These are phyloP conservation scores for Hycleus phaleratus DNA, from an alignment of 1,140 invertebrate genomes.

Conservation along the genomic window DNA sequence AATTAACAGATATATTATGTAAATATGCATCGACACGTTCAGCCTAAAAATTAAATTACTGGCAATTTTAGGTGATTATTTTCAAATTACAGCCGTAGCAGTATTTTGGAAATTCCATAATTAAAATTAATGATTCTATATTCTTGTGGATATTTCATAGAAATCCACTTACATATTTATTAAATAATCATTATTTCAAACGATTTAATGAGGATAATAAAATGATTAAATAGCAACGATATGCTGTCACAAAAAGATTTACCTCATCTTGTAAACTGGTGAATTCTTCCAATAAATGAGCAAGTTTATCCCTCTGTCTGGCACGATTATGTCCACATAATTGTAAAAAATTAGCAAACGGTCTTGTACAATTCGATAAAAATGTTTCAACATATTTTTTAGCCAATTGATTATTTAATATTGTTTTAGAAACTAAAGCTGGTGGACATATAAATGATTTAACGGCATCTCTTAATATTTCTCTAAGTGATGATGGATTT, in stretches of 20 bases:
- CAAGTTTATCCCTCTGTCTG: constrained; percentile 87
- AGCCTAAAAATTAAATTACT: constrained; percentile 52
- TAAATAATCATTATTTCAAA: too few relatives aligned
- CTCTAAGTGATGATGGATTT: constrained; percentile 56
- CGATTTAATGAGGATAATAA: too few relatives aligned
- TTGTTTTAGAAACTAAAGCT: constrained; percentile 49
- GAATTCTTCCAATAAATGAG: constrained; percentile 82
- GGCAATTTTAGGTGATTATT: background rate
- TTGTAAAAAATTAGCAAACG: constrained; percentile 82
- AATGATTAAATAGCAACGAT: too few relatives aligned
- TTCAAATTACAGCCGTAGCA: background rate
- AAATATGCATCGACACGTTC: constrained; percentile 84
- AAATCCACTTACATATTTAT: too few relatives aligned
- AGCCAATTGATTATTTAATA: constrained; percentile 42
- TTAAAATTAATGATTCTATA: too few relatives aligned
- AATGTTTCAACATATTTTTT: constrained; percentile 86
- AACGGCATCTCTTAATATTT: constrained; percentile 78
- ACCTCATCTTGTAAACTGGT: constrained; percentile 90
- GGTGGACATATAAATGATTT: constrained; percentile 84
- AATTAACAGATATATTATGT: constrained; percentile 61
- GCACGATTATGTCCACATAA: constrained; percentile 92
- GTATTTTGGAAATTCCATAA: too few relatives aligned
- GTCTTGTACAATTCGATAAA: constrained; percentile 76
- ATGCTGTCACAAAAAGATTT: constrained; percentile 2
- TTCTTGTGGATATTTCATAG: too few relatives aligned